Evolutionary conservation across 2,113 vertebrate genomes (phyloP).

Genomic region (Tetraodon nigroviridis): DNA sequence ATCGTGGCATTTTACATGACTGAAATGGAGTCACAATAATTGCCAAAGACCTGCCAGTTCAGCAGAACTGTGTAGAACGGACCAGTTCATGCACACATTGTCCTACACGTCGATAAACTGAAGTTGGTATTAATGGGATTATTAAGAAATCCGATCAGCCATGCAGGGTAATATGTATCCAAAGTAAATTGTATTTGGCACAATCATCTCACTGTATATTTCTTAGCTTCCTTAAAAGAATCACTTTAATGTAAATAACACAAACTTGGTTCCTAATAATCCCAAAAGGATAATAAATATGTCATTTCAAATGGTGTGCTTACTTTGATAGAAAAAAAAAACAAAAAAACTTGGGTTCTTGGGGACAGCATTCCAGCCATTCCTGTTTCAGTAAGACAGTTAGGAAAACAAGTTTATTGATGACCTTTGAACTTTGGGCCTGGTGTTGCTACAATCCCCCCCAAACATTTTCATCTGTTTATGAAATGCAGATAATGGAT

Average conservation of each 20-base stretch:
- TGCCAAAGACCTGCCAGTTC: conserved; percentile 79
- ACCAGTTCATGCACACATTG: conserved; percentile 17
- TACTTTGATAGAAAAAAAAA: no score
- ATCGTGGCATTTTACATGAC: conserved; percentile 15
- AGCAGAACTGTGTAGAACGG: conserved; percentile 31
- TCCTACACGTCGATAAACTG: conserved; percentile 1
- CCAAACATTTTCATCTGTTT: conserved; percentile 1
- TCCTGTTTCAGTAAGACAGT: no score
- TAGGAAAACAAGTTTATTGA: no score
- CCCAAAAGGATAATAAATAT: no score
- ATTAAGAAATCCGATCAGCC: conserved; percentile 8
- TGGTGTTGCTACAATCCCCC: no score
- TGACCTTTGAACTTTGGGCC: no score
- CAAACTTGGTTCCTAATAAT: no score
- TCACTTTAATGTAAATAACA: neutral
- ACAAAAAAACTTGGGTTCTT: no score
- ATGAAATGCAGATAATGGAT: neutral
- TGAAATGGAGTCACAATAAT: conserved; percentile 60
- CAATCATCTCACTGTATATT: neutral
- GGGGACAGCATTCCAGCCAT: no score
- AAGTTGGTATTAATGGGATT: conserved; percentile 14
- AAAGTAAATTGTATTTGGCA: conserved; percentile 20
- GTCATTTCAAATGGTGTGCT: no score
- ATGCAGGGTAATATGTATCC: conserved; percentile 20
- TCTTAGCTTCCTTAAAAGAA: neutral